These are phyloP conservation scores for Nycticebus coucang DNA, from an alignment of 2,113 vertebrate species.

Conservation along the genomic window DNA sequence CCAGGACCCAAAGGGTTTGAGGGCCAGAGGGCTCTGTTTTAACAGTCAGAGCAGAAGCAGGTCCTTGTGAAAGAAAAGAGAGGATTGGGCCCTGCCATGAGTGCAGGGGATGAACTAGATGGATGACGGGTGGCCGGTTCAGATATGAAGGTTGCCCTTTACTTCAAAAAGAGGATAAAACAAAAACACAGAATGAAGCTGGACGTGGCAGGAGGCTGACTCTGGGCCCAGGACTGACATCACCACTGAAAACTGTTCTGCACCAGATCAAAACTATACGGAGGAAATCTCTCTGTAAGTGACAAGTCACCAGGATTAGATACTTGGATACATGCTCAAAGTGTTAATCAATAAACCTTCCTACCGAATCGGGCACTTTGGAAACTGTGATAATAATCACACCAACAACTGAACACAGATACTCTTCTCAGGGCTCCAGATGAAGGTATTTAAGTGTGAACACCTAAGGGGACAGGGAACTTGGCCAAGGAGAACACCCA, in stretches of 20 bases:
- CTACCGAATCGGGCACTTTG: not conserved
- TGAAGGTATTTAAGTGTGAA: rapidly evolving
- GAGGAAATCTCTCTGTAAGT: not conserved
- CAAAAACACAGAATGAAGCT: not conserved
- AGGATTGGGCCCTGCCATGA: no score
- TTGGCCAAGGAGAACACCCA: rapidly evolving
- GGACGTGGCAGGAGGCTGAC: rapidly evolving
- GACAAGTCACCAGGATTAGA: not conserved
- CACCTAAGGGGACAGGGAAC: no score
- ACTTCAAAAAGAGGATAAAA: rapidly evolving
- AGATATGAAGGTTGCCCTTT: not conserved
- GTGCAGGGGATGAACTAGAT: not conserved
- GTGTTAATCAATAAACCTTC: not conserved
- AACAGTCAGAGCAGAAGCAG: no score
- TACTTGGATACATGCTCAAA: not conserved
- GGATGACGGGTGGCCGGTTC: rapidly evolving
- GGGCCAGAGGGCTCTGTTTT: no score
- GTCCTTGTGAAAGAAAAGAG: no score
- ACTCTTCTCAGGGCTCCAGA: not conserved
- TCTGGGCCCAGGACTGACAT: not conserved
- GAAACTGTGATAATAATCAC: not conserved
- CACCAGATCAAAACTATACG: no score
- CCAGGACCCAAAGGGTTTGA: no score
- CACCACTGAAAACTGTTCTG: not conserved
- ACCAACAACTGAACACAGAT: rapidly evolving